Conservation (phyloP, 2,888 invertebrate species). For the Euzophera pinguis region DNA sequence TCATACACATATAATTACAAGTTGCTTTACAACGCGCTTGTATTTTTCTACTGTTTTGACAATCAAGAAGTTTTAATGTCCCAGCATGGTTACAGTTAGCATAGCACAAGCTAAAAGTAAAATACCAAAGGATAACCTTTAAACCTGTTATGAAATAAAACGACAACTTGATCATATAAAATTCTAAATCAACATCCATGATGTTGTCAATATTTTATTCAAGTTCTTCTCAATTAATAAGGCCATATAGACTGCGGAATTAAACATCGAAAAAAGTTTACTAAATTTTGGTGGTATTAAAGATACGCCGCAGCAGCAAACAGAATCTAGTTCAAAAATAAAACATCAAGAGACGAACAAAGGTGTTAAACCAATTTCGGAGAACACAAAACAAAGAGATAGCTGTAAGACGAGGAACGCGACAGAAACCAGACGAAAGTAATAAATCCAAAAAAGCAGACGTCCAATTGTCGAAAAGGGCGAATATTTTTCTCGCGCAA, state of each 20-base stretch:
- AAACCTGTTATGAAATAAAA: no score
- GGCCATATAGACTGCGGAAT: no score
- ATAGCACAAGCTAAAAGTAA: no score
- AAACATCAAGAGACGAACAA: conserved; percentile 3
- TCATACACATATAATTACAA: not conserved
- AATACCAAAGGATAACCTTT: no score
- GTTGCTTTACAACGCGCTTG: not conserved
- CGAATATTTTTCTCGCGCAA: conserved; percentile 46
- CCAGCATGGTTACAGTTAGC: no score
- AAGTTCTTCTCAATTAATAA: no score
- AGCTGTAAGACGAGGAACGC: conserved; percentile 30
- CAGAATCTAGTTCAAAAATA: conserved; percentile 2
- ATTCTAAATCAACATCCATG: no score
- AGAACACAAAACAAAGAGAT: conserved; percentile 10
- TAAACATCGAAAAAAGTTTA: no score
- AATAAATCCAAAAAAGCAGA: conserved; percentile 28
- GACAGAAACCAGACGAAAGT: conserved; percentile 32
- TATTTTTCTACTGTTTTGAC: not conserved
- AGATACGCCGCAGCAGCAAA: not conserved
- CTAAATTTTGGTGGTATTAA: not conserved
- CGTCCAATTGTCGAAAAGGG: conserved; percentile 37
- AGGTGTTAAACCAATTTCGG: conserved; percentile 10
- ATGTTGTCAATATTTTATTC: no score
- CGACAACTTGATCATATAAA: no score
- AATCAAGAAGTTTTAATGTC: no score